A percentile compares a stretch with the other conserved stretches of the same genome.
Conservation (phyloP, 2,113 vertebrate genomes). For the Glaucidium brasilianum region DNA sequence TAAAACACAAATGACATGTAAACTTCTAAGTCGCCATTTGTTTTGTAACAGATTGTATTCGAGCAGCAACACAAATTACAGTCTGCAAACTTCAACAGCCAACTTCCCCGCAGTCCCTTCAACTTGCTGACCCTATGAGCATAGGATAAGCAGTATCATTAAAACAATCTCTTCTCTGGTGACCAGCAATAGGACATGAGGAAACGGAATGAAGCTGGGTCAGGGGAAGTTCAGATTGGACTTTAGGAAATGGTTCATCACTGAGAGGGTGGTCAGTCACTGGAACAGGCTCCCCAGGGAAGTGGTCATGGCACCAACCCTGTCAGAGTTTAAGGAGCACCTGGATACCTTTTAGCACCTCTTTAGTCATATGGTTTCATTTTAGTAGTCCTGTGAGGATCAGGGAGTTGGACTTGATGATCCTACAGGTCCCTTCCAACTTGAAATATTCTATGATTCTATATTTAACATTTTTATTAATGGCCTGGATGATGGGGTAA, state of each 20-base stretch:
- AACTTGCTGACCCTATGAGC: not conserved
- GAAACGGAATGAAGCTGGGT: not conserved
- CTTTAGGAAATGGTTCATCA: not conserved
- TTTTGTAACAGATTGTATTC: not conserved
- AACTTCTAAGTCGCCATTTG: not conserved
- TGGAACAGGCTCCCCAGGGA: not conserved
- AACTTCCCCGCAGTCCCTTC: not conserved
- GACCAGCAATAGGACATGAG: fast-evolving
- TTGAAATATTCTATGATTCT: not conserved
- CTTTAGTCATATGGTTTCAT: not conserved
- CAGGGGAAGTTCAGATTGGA: not conserved
- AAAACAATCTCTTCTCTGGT: not conserved
- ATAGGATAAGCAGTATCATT: not conserved
- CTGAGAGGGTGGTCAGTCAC: not conserved
- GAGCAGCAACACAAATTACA: not conserved
- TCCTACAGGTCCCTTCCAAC: not conserved
- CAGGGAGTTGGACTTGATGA: not conserved
- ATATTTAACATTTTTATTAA: not conserved
- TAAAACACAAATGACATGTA: not conserved
- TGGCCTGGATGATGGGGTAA: not conserved
- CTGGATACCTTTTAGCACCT: not conserved
- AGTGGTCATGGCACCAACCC: not conserved
- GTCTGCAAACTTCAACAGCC: not conserved
- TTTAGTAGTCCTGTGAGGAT: not conserved
- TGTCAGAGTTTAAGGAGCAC: not conserved